A percentile compares a stretch with the other conserved stretches of the same genome.
phyloP scores from a whole-genome alignment of 2,113 vertebrate species.

The Myotis davidii region DNA sequence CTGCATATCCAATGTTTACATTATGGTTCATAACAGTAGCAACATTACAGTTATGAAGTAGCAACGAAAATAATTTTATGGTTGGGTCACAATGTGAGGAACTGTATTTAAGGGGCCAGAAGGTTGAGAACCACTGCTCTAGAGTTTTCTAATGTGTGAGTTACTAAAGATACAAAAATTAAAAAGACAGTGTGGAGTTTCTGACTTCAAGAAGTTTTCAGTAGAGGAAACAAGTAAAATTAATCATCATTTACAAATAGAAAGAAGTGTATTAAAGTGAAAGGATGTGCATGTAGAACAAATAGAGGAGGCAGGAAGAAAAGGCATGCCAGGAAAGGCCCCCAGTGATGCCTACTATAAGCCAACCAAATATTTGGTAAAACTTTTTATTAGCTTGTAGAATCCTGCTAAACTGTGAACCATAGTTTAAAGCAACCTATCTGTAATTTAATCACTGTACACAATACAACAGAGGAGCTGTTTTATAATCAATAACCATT shows the following conservation, averaged over 20 bases:
- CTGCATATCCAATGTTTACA: too few relatives aligned
- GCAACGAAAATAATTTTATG: too few relatives aligned
- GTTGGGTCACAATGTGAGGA: too few relatives aligned
- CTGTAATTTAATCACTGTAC: background rate
- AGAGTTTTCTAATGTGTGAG: background rate
- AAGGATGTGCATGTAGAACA: background rate
- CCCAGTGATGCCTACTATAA: background rate
- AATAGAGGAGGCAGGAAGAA: background rate
- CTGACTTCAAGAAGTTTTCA: background rate
- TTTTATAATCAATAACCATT: background rate
- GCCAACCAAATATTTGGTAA: background rate
- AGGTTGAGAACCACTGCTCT: too few relatives aligned
- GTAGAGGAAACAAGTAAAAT: conserved; percentile 5
- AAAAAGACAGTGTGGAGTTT: background rate
- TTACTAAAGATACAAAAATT: background rate
- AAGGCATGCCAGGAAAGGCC: background rate
- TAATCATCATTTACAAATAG: background rate
- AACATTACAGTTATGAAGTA: too few relatives aligned
- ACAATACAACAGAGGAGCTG: background rate
- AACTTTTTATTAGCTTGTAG: background rate
- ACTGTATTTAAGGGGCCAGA: too few relatives aligned
- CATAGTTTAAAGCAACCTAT: background rate
- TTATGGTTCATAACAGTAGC: too few relatives aligned
- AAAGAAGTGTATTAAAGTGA: background rate
- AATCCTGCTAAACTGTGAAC: background rate